Percentiles rank a stretch among this genome's conserved stretches.
These are phyloP conservation scores for Oreocharis arfaki DNA, from an alignment of 2,113 vertebrate genomes.

Conservation along the genomic window DNA sequence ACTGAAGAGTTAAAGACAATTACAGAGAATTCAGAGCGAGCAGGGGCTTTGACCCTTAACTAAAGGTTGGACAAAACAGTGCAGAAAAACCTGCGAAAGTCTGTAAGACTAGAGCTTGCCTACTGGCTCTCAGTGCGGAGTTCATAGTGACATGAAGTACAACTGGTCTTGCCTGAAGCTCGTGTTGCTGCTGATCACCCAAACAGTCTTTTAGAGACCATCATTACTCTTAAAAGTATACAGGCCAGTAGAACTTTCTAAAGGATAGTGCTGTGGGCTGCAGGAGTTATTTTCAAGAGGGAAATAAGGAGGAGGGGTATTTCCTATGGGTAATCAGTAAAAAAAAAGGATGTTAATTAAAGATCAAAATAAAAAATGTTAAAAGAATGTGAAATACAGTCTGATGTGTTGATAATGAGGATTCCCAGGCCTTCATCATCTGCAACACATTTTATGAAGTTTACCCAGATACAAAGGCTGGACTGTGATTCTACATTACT, in stretches of 20 bases:
- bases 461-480: neutral
- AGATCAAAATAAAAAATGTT: neutral
- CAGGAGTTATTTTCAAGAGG: neutral
- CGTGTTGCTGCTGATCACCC: neutral
- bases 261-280: neutral
- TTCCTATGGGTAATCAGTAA: neutral
- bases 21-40: neutral
- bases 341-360: neutral
- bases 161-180: neutral
- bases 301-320: neutral
- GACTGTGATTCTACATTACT: neutral
- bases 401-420: neutral
- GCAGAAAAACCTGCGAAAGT: neutral
- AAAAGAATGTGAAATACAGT: neutral
- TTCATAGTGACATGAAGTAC: neutral
- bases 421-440: neutral
- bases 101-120: neutral
- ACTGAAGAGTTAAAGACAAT: neutral
- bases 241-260: neutral
- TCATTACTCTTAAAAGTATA: neutral
- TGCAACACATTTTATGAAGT: neutral
- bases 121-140: neutral
- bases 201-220: neutral
- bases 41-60: neutral
- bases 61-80: neutral